phyloP scores from a whole-genome alignment of 2,113 vertebrate species.

The Myotis lucifugus region DNA sequence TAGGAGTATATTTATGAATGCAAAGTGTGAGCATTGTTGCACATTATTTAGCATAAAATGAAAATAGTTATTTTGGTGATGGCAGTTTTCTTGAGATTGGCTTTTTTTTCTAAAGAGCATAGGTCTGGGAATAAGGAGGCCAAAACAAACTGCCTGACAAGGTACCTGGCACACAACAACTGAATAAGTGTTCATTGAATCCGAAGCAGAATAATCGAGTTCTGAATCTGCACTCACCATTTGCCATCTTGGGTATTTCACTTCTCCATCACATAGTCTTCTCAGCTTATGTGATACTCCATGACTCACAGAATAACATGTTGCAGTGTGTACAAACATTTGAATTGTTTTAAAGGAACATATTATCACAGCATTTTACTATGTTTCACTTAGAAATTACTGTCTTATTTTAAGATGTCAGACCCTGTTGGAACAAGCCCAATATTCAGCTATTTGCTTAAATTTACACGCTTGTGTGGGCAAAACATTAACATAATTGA shows the following conservation, averaged over 20 bases:
- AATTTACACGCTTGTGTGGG: conserved; percentile 12
- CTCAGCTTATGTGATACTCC: background rate
- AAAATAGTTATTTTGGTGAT: background rate
- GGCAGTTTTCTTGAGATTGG: background rate
- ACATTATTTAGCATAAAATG: background rate
- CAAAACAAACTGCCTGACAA: background rate
- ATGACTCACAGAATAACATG: background rate
- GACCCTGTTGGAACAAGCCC: background rate
- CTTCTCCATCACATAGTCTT: background rate
- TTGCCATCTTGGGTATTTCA: background rate
- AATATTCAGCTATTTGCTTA: conserved; percentile 30
- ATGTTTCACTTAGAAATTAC: conserved; percentile 12
- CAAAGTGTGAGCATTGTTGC: background rate
- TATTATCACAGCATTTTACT: conserved; percentile 20
- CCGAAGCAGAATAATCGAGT: background rate
- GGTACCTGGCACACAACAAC: background rate
- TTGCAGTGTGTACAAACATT: background rate
- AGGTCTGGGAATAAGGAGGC: background rate
- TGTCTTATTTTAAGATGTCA: conserved; percentile 40
- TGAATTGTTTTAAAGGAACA: conserved; percentile 4
- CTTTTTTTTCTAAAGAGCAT: background rate
- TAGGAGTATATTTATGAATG: background rate
- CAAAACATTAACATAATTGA: conserved; percentile 36
- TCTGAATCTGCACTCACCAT: background rate
- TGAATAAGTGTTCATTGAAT: background rate